Conservation (phyloP, 2,888 invertebrate genomes). For the Cerastoderma edule region DNA sequence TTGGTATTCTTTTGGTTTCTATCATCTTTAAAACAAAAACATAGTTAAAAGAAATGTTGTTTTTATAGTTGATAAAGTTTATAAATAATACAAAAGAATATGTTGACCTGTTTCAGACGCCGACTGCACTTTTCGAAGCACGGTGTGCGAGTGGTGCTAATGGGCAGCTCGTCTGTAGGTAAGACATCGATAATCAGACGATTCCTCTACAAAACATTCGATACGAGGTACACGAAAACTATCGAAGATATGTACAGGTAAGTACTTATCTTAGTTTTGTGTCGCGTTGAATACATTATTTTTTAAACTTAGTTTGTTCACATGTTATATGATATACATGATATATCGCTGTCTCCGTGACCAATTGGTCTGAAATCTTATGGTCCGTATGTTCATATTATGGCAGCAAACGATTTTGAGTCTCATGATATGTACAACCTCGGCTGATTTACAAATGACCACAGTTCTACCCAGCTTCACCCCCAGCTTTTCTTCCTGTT, state of each 20-base stretch:
- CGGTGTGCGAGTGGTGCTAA: conserved; percentile 91
- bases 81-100: background rate
- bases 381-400: no score
- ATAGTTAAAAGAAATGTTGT: no score
- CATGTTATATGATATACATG: background rate
- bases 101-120: background rate
- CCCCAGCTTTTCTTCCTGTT: no score
- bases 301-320: background rate
- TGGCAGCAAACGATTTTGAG: no score
- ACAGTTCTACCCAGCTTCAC: no score
- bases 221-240: conserved; percentile 96
- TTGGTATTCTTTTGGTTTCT: no score
- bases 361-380: background rate
- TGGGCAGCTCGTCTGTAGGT: conserved; percentile 94
- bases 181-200: conserved; percentile 97
- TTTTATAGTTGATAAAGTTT: no score
- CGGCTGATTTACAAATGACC: background rate
- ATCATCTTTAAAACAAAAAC: no score
- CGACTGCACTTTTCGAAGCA: conserved; percentile 80
- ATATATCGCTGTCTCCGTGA: background rate
- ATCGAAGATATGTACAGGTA: conserved; percentile 97
- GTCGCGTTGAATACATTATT: background rate
- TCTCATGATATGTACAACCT: background rate
- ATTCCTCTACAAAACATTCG: conserved; percentile 94
- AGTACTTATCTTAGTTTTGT: conserved; percentile 83